Evolutionary conservation across 2,113 vertebrate species (phyloP).

Genomic region (Phycodurus eques): DNA sequence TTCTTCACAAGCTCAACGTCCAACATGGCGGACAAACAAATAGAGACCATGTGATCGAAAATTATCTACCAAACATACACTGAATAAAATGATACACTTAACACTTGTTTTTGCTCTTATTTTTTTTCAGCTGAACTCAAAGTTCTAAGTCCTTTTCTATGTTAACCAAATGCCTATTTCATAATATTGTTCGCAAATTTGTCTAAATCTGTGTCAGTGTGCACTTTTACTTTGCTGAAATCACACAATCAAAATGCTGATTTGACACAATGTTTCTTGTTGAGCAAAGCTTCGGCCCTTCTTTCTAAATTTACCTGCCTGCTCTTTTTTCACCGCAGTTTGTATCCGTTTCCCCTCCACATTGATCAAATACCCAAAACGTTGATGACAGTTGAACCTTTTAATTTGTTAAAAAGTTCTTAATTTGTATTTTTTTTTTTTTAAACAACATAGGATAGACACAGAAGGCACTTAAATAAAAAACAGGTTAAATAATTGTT

Average conservation of each 20-base stretch:
- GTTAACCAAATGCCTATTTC: no score
- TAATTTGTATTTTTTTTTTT: constrained; percentile 46
- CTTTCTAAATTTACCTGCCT: background rate
- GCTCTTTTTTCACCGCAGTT: background rate
- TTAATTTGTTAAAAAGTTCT: constrained; percentile 55
- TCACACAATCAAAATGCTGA: background rate
- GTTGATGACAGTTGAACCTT: constrained; percentile 42
- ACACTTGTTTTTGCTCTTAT: no score
- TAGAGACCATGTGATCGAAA: no score
- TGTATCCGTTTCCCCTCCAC: background rate
- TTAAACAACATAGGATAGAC: constrained; percentile 71
- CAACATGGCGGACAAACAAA: no score
- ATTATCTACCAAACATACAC: no score
- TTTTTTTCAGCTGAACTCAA: no score
- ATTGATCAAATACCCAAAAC: background rate
- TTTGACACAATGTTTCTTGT: background rate
- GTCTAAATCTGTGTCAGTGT: no score
- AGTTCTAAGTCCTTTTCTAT: no score
- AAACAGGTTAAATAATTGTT: constrained; percentile 73
- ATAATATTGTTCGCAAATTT: no score
- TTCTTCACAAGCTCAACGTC: no score
- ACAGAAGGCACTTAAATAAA: constrained; percentile 96
- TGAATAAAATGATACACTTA: no score
- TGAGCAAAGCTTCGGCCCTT: background rate
- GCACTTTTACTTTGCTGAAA: no score